phyloP scores from a whole-genome alignment of 2,113 vertebrate genomes.

The Meleagris gallopavo region DNA sequence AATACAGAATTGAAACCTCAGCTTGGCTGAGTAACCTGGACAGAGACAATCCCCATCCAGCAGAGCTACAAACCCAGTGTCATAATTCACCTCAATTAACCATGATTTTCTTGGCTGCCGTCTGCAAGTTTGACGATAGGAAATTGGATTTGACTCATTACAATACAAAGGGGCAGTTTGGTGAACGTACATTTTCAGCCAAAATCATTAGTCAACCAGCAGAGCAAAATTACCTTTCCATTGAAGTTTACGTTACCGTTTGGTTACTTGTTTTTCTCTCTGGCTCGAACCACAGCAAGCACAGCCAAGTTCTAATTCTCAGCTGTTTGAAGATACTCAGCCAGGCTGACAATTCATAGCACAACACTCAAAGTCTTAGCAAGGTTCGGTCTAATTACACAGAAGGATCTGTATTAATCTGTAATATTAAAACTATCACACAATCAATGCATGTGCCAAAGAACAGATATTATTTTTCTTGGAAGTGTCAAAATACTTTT shows the following conservation, averaged over 20 bases:
- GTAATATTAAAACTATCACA: background rate
- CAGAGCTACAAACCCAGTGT: background rate
- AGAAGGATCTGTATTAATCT: background rate
- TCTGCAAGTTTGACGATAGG: background rate
- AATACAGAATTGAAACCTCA: background rate
- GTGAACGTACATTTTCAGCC: constrained; percentile 21
- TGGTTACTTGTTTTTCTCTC: constrained; percentile 17
- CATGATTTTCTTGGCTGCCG: background rate
- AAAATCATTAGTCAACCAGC: constrained; percentile 9
- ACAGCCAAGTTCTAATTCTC: constrained; percentile 47
- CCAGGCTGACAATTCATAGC: constrained; percentile 6
- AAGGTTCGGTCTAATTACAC: background rate
- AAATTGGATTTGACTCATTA: constrained; percentile 32
- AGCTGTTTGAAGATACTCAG: constrained; percentile 15
- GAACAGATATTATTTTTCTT: background rate
- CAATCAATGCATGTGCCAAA: background rate
- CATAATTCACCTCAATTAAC: background rate
- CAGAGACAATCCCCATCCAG: background rate
- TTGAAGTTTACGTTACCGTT: background rate
- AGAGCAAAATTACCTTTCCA: background rate
- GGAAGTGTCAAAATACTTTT: background rate
- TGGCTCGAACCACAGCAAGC: constrained; percentile 32
- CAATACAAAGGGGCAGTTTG: background rate
- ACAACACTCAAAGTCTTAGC: background rate
- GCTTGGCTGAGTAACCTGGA: background rate